Percentiles rank a stretch among this genome's conserved stretches.
These are phyloP conservation scores for Eupithecia centaureata DNA, from an alignment of 2,888 invertebrate species.

Conservation along the genomic window DNA sequence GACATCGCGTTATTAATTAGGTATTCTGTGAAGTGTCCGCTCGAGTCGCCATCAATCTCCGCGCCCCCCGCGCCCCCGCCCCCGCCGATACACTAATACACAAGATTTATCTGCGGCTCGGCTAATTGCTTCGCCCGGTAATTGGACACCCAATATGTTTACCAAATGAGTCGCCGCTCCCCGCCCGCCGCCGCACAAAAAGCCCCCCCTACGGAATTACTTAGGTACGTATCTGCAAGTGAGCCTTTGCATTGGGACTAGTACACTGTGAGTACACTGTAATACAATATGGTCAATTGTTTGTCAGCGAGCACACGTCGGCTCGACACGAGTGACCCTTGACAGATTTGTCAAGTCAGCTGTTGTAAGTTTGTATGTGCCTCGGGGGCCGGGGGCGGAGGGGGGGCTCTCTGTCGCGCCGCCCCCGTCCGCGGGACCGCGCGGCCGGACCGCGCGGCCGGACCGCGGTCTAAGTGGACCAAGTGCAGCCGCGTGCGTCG, in stretches of 20 bases:
- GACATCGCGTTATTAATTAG: constrained; percentile 7
- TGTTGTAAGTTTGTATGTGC: neutral
- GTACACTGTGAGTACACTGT: no score
- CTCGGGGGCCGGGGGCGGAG: neutral
- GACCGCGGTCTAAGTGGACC: no score
- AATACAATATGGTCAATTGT: no score
- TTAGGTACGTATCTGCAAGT: no score
- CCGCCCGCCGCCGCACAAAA: neutral
- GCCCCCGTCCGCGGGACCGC: neutral
- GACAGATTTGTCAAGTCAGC: neutral
- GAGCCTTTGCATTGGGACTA: no score
- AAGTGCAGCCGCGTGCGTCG: no score
- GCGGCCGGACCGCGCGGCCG: no score
- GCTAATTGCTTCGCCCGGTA: constrained; percentile 33
- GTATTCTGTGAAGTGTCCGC: constrained; percentile 11
- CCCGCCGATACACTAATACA: constrained; percentile 15
- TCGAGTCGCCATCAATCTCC: constrained; percentile 3
- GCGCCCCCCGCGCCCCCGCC: neutral
- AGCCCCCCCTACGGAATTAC: no score
- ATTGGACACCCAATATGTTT: constrained; percentile 37
- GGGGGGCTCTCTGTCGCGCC: neutral
- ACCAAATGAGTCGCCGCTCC: constrained; percentile 20
- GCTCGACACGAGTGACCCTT: no score
- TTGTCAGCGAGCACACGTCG: no score
- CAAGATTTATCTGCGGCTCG: constrained; percentile 33